A percentile compares a stretch with the other conserved stretches of the same genome.
Conservation (phyloP, 2,888 invertebrate genomes). For the Pantelozetes paolii region DNA sequence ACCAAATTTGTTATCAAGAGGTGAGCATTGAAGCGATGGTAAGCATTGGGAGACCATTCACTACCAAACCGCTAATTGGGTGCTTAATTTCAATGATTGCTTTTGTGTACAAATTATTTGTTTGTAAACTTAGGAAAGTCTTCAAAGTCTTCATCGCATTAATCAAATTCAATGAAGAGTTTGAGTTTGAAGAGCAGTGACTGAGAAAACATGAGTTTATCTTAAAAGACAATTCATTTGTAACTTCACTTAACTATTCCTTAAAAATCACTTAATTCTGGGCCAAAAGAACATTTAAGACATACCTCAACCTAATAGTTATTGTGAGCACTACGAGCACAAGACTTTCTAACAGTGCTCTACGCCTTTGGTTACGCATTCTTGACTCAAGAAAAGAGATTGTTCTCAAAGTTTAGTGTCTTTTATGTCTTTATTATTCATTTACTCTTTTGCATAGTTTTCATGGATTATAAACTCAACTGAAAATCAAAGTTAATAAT, state of each 20-base stretch:
- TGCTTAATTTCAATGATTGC: constrained; percentile 23
- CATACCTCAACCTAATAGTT: constrained; percentile 12
- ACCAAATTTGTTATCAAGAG: neutral
- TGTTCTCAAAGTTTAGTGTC: constrained; percentile 17
- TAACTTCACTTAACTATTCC: neutral
- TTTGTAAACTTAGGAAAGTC: neutral
- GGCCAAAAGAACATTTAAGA: neutral
- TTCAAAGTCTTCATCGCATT: constrained; percentile 27
- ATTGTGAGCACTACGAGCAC: neutral
- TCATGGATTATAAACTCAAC: constrained; percentile 9
- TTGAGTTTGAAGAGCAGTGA: neutral
- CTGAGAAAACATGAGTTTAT: neutral
- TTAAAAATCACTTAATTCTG: neutral
- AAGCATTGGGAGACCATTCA: neutral
- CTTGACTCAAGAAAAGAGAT: constrained; percentile 14
- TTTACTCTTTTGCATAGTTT: neutral
- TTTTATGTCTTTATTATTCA: constrained; percentile 31
- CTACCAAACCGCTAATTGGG: constrained; percentile 26
- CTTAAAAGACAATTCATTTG: neutral
- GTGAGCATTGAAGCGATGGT: constrained; percentile 18
- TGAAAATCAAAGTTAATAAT: neutral
- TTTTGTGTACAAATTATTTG: constrained; percentile 18
- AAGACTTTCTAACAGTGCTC: neutral
- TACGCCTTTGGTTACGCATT: constrained; percentile 30
- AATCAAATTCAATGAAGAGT: constrained; percentile 31